A percentile compares a stretch with the other conserved stretches of the same genome.
Evolutionary conservation across 2,113 vertebrate genomes (phyloP).

Genomic region (Dolichallabes microphthalmus): DNA sequence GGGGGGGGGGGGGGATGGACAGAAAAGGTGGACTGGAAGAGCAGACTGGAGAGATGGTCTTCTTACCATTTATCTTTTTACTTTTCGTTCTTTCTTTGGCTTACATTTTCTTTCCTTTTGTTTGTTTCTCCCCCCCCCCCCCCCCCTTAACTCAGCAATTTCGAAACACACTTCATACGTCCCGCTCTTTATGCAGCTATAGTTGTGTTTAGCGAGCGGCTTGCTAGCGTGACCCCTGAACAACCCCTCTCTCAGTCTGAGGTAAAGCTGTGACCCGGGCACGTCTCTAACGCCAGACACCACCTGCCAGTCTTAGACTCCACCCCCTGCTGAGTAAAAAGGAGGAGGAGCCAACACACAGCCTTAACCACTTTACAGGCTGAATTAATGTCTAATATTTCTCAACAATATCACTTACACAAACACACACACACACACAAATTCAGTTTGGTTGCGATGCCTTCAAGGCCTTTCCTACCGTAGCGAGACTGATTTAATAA

Average conservation of each 20-base stretch:
- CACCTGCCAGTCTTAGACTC: not conserved
- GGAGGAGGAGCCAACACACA: not conserved
- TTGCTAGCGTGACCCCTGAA: not conserved
- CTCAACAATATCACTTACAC: not conserved
- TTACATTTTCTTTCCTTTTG: not conserved
- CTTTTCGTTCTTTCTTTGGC: not conserved
- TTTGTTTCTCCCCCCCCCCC: not conserved
- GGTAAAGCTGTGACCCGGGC: not conserved
- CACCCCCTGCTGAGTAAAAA: not conserved
- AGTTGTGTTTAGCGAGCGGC: not conserved
- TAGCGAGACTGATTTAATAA: slow-evolving; percentile 42
- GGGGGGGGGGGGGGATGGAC: no score
- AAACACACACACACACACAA: slow-evolving; percentile 20
- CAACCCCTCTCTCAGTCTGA: not conserved
- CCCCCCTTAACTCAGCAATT: not conserved
- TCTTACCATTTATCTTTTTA: not conserved
- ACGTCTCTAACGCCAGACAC: not conserved
- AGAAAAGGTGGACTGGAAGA: no score
- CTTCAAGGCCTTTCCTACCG: slow-evolving; percentile 12
- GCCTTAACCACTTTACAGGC: not conserved
- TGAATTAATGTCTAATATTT: not conserved
- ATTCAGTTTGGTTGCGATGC: not conserved
- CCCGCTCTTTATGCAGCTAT: not conserved
- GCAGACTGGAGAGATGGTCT: not conserved
- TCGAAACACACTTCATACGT: no score